Evolutionary conservation across 2,888 invertebrate genomes (phyloP).

Genomic region (Lydus trimaculatus): DNA sequence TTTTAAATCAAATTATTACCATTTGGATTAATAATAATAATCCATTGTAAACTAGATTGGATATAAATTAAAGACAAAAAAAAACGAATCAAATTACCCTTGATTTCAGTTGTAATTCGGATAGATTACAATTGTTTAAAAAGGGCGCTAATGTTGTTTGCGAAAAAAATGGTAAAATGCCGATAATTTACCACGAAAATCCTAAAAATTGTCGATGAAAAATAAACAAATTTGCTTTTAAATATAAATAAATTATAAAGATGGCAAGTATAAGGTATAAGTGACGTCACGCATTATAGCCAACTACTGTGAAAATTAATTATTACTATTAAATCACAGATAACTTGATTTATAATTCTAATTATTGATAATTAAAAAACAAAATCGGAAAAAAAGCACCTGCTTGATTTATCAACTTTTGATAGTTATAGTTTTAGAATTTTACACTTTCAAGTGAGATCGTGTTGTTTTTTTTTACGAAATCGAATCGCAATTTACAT

Average conservation of each 20-base stretch:
- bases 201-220: no score
- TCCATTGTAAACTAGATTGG: no score
- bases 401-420: neutral
- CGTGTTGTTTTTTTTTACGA: slow-evolving; percentile 12
- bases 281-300: neutral
- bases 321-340: neutral
- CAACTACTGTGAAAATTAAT: neutral
- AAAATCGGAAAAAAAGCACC: neutral
- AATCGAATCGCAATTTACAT: slow-evolving; percentile 51
- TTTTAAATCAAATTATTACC: no score
- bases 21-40: no score
- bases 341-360: neutral
- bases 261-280: neutral
- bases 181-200: no score
- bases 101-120: no score
- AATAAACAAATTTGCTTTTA: no score
- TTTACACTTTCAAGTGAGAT: neutral
- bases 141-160: no score
- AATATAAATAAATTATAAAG: neutral
- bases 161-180: no score
- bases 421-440: neutral
- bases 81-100: neutral
- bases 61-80: no score
- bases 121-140: neutral
- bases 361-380: neutral